Evolutionary conservation across 2,113 vertebrate genomes (phyloP).

Genomic region (Carlito syrichta): DNA sequence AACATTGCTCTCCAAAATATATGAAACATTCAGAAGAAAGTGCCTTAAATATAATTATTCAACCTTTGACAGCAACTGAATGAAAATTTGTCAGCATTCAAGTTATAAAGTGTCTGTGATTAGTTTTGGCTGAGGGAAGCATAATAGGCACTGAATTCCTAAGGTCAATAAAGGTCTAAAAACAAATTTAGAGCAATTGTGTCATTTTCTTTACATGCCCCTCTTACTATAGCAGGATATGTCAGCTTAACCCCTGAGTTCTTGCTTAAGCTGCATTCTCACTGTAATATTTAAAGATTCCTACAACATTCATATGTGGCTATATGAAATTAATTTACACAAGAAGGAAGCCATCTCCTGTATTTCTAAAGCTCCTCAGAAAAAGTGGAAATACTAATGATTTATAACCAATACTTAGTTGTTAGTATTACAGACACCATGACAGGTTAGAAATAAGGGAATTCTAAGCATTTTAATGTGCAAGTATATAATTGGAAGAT

Average conservation of each 20-base stretch:
- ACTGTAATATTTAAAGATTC: not conserved
- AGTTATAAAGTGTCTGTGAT: slow-evolving; percentile 31
- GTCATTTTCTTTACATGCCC: not conserved
- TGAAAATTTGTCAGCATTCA: slow-evolving; percentile 49
- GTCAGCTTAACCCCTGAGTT: not conserved
- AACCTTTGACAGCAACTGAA: slow-evolving; percentile 25
- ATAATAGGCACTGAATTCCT: slow-evolving; percentile 36
- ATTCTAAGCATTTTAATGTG: not conserved
- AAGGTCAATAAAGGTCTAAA: slow-evolving; percentile 49
- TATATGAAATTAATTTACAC: not conserved
- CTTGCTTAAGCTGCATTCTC: not conserved
- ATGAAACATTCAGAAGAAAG: slow-evolving; percentile 41
- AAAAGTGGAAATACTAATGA: not conserved
- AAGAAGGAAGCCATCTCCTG: not conserved
- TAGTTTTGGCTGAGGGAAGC: slow-evolving; percentile 24
- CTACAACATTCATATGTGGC: not conserved
- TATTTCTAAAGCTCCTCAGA: slow-evolving; percentile 10
- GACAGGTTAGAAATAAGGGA: not conserved
- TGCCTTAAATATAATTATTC: slow-evolving; percentile 44
- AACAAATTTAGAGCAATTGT: slow-evolving; percentile 47
- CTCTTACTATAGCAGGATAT: not conserved
- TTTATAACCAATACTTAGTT: not conserved
- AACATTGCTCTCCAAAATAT: not conserved
- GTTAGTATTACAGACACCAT: not conserved
- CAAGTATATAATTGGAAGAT: not conserved